Percentiles rank a stretch among this genome's conserved stretches.
phyloP scores from a whole-genome alignment of 2,797 vertebrate genomes.

The Ambastaia sidthimunki region DNA sequence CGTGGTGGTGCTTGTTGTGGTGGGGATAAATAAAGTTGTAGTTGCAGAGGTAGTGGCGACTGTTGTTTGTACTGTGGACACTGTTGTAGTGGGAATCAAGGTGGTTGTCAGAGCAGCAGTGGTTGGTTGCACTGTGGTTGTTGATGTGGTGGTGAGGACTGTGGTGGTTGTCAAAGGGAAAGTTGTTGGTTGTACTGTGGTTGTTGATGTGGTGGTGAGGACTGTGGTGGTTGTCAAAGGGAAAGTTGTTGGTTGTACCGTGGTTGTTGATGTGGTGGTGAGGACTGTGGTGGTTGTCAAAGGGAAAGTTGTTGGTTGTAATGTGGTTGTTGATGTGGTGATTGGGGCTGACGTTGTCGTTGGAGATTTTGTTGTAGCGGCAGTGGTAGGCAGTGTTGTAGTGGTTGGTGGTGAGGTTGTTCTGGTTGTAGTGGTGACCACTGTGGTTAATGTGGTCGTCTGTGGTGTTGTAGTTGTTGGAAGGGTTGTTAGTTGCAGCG shows the following conservation, averaged over 20 bases:
- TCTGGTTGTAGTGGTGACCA: not conserved
- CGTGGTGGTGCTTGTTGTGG: constrained; percentile 19
- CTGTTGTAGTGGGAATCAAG: constrained; percentile 16
- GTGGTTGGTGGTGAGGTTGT: not conserved
- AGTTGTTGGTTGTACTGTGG: constrained; percentile 3
- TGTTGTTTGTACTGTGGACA: constrained; percentile 24
- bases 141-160: not conserved
- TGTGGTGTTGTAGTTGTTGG: not conserved
- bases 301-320: not conserved
- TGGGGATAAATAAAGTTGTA: constrained; percentile 1
- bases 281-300: accelerated
- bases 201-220: not conserved
- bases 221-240: not conserved
- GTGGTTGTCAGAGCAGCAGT: not conserved
- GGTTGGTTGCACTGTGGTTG: not conserved
- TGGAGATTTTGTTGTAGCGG: not conserved
- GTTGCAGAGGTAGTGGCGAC: constrained; percentile 1
- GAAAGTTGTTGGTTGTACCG: not conserved
- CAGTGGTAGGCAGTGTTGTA: constrained; percentile 15
- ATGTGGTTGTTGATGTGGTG: not conserved
- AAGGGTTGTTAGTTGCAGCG: not conserved
- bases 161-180: accelerated
- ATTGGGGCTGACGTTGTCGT: constrained; percentile 42
- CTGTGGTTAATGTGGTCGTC: not conserved
- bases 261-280: not conserved